Conservation (phyloP, 2,797 vertebrate genomes). For the Enteromius treurensis region DNA sequence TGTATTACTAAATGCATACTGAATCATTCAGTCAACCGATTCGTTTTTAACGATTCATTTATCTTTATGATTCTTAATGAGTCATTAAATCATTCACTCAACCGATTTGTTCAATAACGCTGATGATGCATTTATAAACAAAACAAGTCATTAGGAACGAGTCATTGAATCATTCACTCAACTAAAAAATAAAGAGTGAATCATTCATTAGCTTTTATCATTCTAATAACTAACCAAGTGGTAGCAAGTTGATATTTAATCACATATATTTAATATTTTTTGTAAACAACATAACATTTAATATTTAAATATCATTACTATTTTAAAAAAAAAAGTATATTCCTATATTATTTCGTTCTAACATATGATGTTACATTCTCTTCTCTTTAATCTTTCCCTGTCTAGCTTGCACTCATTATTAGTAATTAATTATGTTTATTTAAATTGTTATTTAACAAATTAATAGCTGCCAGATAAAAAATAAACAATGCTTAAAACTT, state of each 20-base stretch:
- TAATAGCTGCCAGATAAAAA: no score
- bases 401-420: not conserved
- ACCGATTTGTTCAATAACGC: not conserved
- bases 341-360: not conserved
- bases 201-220: no score
- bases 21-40: not conserved
- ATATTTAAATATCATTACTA: not conserved
- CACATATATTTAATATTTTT: not conserved
- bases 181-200: no score
- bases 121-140: not conserved
- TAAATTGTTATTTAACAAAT: no score
- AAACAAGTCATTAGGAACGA: not conserved
- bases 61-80: not conserved
- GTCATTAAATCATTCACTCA: slow-evolving; percentile 13
- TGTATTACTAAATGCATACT: not conserved
- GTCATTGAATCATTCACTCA: not conserved
- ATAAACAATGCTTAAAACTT: not conserved
- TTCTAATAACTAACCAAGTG: not conserved
- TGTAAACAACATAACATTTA: not conserved
- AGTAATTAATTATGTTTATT: no score
- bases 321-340: not conserved
- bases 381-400: not conserved
- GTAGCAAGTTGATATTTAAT: not conserved
- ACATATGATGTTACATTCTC: not conserved
- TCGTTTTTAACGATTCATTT: not conserved